Evolutionary conservation across 2,797 vertebrate species (phyloP), one percentile per base, ranked within the genome.

Genomic region (Sebastes cheni): DNA sequence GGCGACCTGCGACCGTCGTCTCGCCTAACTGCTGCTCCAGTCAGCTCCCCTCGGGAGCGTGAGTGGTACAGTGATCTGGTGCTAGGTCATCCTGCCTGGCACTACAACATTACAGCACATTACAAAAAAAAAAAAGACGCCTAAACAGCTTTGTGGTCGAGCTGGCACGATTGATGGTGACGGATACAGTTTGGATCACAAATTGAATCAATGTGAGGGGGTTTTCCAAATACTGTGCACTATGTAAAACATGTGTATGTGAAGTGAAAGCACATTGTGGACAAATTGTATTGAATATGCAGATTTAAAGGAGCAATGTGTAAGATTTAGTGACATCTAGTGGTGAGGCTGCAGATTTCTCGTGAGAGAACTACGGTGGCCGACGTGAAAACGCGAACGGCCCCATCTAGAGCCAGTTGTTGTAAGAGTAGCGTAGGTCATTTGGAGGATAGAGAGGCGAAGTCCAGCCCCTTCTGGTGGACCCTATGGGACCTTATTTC

Each of bases 1-100:
- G 58, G 77, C 78, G 86, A 93, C 89, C 91, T 87, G 83, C 80
- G 67, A 87, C 70, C 82, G 79, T 81, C 78, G 77, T 86, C 86
- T 91, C 81, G 85, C 91, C 93, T 89, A 90, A 90, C 85, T 89
- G 89, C 89, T 82, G 88, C 78, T 91, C 66, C 74, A 88, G 83
- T 90, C 84, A 85, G 83, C 88, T 77, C 79, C 91, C 93, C 89
- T 36, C 67, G 50, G 92, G 88, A 89, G 88, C 16, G 74, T 84
- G 87, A 90, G 87, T 83, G 86, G 80, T 85, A 79, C 88, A 89
- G 79, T 89, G 91, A 94, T 92, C 89, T 88, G 91, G 81, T 91
- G 90, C 84, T 85, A 91, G 91, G 90, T 94, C 91, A 93, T 88
- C 82, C 71, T 74, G 85, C 72, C 86, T 83, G 82, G 79, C 87